These are phyloP conservation scores for Alosa alosa DNA, from an alignment of 2,113 vertebrate species.

Conservation along the genomic window DNA sequence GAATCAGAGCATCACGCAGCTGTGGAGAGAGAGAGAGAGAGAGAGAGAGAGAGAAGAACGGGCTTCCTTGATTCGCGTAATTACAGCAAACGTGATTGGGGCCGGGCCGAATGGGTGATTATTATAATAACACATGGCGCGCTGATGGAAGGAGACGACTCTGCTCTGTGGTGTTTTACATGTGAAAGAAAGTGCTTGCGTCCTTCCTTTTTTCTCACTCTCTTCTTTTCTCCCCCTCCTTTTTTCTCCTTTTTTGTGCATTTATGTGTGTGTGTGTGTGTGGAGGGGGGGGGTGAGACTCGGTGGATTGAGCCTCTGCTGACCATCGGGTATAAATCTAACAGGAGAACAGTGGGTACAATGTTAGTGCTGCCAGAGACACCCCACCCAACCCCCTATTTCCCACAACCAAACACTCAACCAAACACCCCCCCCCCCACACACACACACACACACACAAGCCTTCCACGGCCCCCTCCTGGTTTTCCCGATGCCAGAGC, in stretches of 20 bases:
- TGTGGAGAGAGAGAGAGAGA: constrained; percentile 17
- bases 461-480: neutral
- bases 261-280: neutral
- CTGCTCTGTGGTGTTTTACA: constrained; percentile 48
- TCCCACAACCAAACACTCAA: constrained; percentile 17
- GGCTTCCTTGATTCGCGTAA: constrained; percentile 51
- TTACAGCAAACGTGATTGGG: constrained; percentile 51
- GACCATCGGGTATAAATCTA: constrained; percentile 80
- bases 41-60: constrained; percentile 24
- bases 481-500: neutral
- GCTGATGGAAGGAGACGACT: constrained; percentile 35
- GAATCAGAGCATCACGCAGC: neutral
- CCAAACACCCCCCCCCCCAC: constrained; percentile 27
- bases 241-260: neutral
- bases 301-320: constrained; percentile 73
- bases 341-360: constrained; percentile 63
- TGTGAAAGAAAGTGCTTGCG: constrained; percentile 50
- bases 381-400: constrained; percentile 17
- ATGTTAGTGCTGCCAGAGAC: constrained; percentile 59
- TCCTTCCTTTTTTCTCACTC: constrained; percentile 24
- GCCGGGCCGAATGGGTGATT: constrained; percentile 46
- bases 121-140: constrained; percentile 47
- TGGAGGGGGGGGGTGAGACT: constrained; percentile 21
- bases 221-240: neutral
- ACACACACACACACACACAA: constrained; percentile 6